Base-by-base conservation (phyloP, 2,888 invertebrate genomes). In the Isotomurus palustris region DNA sequence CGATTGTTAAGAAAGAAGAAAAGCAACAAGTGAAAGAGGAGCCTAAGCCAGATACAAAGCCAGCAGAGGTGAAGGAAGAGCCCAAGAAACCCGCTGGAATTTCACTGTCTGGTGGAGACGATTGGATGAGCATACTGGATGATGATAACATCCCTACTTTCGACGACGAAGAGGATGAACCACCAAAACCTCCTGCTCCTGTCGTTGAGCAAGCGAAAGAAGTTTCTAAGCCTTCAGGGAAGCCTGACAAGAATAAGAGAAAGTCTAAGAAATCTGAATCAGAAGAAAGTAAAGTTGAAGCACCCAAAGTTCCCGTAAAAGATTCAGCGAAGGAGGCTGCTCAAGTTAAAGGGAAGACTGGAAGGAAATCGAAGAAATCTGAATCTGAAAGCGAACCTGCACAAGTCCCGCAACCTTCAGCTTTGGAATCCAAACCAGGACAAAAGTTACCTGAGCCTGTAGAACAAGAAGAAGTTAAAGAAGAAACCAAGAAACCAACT, bases 111-210 rank as follows among this genome's bases (percentile, higher is more conserved):
- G 50, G 38, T 4, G 50, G 50, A 6, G 50, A 50, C 19, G 50
- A 50, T 25, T 50, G 50, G 50, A 50, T 50, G 50, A 36, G 35
- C 10, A 36, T 50, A 25, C 17, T 66, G 66, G 61, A 60, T 43
- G 61, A 62, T 40, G 61, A 61, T 45, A 50, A 54, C 5, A 52
- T 57, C 28, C 53, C 60, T 17, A 58, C 56, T 44, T 17, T 43
- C 1, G 64, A 59, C 12, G 60, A 64, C 12, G 63, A 63, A 2
- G 56, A 54, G 6, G 58, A 41, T 19, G 22, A 43, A 22, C 17
- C 17, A n/a, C 6, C 6, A 4, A 6, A 6, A 6, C 12, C 19
- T 6, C 10, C 17, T 12, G 17, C 12, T 8, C n/a, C 19, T 8
- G 40, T 40, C 35, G 35, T 12, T 12, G n/a, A n/a, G n/a, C n/a